phyloP scores from a whole-genome alignment of 2,888 invertebrate genomes.

The Pammene fasciana region DNA sequence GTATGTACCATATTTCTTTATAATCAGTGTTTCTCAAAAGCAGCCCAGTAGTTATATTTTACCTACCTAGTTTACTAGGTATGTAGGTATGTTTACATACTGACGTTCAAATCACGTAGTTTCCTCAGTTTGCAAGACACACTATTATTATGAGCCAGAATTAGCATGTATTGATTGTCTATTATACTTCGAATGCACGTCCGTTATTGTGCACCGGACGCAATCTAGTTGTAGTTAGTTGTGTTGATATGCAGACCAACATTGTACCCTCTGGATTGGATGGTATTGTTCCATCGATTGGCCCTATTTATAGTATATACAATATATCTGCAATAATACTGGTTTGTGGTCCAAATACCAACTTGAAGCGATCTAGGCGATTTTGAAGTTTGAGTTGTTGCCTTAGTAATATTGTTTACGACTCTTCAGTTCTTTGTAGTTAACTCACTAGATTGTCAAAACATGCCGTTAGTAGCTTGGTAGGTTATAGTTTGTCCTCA shows the following conservation, averaged over 20 bases:
- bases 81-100: too few relatives aligned
- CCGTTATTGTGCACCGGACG: not conserved
- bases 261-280: conserved; percentile 72
- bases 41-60: too few relatives aligned
- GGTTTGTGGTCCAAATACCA: conserved; percentile 44
- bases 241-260: conserved; percentile 49
- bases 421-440: too few relatives aligned
- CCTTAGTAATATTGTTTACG: too few relatives aligned
- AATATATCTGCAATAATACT: conserved; percentile 52
- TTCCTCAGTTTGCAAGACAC: too few relatives aligned
- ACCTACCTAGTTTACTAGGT: too few relatives aligned
- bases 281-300: conserved; percentile 78
- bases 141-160: not conserved
- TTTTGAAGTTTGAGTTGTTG: not conserved
- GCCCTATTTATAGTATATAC: conserved; percentile 73
- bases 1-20: too few relatives aligned
- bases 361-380: not conserved
- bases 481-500: too few relatives aligned
- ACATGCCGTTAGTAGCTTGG: too few relatives aligned
- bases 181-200: conserved; percentile 23
- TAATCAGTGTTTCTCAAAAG: too few relatives aligned
- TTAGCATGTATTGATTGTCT: conserved; percentile 21
- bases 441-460: too few relatives aligned
- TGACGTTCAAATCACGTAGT: too few relatives aligned
- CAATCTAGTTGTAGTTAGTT: conserved; percentile 30